A percentile compares a stretch with the other conserved stretches of the same genome.
These are phyloP conservation scores for Piliocolobus tephrosceles DNA, from an alignment of 2,113 vertebrate genomes.

Conservation along the genomic window DNA sequence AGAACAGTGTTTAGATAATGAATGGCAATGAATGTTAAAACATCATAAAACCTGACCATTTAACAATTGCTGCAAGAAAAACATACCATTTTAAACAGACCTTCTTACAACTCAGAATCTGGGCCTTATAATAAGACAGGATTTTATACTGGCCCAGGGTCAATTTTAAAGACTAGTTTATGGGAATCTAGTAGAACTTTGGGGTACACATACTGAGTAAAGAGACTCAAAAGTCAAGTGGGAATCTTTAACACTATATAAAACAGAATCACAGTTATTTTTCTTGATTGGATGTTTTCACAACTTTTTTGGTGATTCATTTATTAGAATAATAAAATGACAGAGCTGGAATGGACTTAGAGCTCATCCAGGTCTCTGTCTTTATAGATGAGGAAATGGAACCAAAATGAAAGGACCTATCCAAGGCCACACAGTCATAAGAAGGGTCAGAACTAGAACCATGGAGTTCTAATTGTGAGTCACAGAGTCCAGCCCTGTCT, in stretches of 20 bases:
- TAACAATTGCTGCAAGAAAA: constrained; percentile 80
- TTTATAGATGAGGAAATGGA: neutral
- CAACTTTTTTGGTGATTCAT: constrained; percentile 46
- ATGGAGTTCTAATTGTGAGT: neutral
- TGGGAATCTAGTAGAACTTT: constrained; percentile 69
- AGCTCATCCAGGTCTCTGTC: neutral
- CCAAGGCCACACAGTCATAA: neutral
- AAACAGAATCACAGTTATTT: constrained; percentile 67
- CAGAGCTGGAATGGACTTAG: neutral
- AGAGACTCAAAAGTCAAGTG: constrained; percentile 72
- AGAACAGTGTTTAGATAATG: constrained; percentile 64
- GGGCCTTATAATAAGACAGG: constrained; percentile 76
- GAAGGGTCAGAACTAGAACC: neutral
- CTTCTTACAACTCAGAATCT: constrained; percentile 69
- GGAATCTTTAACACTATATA: constrained; percentile 67
- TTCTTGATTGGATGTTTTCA: constrained; percentile 60
- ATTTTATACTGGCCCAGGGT: constrained; percentile 79
- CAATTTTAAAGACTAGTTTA: constrained; percentile 80
- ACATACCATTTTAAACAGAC: constrained; percentile 67
- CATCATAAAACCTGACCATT: constrained; percentile 78
- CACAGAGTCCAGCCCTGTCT: neutral
- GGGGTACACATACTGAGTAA: constrained; percentile 73
- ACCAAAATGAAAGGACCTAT: constrained; percentile 1
- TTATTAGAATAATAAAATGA: constrained; percentile 46
- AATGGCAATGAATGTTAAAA: constrained; percentile 70